These are phyloP conservation scores for Tenthredo distinguenda DNA, from an alignment of 2,888 invertebrate species.

Conservation along the genomic window DNA sequence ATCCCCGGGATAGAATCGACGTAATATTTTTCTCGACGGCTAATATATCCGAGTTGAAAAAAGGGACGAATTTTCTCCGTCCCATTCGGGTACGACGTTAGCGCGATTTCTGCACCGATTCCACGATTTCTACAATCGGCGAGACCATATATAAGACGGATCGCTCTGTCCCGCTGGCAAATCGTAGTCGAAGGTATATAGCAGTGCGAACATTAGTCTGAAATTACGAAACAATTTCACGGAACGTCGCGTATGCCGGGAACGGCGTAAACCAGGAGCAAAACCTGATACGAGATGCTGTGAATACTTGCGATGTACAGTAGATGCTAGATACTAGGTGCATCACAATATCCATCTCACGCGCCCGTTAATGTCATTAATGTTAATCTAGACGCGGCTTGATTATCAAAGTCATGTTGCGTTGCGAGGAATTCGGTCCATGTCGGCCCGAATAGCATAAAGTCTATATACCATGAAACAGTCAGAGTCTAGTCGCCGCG, in stretches of 20 bases:
- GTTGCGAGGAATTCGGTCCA: conserved; percentile 27
- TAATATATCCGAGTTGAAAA: conserved; percentile 17
- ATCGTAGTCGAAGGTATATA: background rate
- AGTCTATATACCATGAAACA: background rate
- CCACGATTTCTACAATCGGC: conserved; percentile 9
- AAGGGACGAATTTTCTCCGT: background rate
- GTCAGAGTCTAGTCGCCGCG: background rate
- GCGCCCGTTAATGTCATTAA: conserved; percentile 24
- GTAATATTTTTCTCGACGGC: conserved; percentile 29
- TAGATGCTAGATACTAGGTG: conserved; percentile 25
- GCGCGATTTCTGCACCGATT: background rate
- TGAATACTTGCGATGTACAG: conserved; percentile 7
- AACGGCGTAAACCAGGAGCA: conserved; percentile 26
- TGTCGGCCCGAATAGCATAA: background rate
- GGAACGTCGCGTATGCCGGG: conserved; percentile 36
- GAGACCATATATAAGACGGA: conserved; percentile 31
- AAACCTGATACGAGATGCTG: conserved; percentile 18
- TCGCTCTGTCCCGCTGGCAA: background rate
- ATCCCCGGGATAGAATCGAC: background rate
- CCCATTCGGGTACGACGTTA: background rate
- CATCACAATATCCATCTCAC: conserved; percentile 46
- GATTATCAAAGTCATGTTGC: conserved; percentile 15
- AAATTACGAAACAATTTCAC: conserved; percentile 56
- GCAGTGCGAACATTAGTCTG: conserved; percentile 46
- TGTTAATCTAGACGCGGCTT: conserved; percentile 35